These are phyloP conservation scores for Diacarnus erythraeanus DNA, from an alignment of 37 sponge, comb jelly and placozoan genomes.

Conservation along the genomic window DNA sequence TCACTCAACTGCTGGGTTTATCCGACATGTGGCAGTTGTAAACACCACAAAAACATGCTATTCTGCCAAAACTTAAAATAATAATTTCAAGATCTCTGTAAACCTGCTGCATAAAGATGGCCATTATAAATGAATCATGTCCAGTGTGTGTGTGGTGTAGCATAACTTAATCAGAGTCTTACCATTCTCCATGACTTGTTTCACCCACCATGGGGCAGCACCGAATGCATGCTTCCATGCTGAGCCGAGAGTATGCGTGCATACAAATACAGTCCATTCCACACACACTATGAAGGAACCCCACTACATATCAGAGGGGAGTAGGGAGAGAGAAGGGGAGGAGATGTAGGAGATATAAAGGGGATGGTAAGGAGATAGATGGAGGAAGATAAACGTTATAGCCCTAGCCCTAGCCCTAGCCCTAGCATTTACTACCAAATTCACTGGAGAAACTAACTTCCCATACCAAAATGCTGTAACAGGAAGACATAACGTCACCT, in stretches of 20 bases:
- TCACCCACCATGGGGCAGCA: conserved; percentile 68
- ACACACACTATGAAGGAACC: conserved; percentile 53
- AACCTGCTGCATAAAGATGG: too few relatives aligned
- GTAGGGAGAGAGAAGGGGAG: neutral
- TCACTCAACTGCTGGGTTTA: too few relatives aligned
- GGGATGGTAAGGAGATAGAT: neutral
- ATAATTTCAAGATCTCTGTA: too few relatives aligned
- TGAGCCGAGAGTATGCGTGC: conserved; percentile 60
- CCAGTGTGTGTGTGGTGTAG: too few relatives aligned
- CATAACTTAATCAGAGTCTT: neutral
- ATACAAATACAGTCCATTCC: conserved; percentile 76
- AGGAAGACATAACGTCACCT: too few relatives aligned
- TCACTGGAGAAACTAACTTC: too few relatives aligned
- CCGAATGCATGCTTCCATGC: conserved; percentile 67
- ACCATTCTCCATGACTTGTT: conserved; percentile 79
- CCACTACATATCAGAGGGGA: neutral
- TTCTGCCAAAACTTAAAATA: too few relatives aligned
- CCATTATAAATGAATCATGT: too few relatives aligned
- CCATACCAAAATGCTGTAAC: too few relatives aligned
- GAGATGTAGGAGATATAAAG: neutral
- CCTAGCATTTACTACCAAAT: neutral
- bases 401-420: neutral
- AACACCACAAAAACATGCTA: too few relatives aligned
- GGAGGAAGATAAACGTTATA: neutral
- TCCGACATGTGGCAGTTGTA: too few relatives aligned